Evolutionary conservation across 2,797 vertebrate genomes (phyloP), one percentile per base, ranked within the genome.

Genomic region (Chromobotia macracanthus): DNA sequence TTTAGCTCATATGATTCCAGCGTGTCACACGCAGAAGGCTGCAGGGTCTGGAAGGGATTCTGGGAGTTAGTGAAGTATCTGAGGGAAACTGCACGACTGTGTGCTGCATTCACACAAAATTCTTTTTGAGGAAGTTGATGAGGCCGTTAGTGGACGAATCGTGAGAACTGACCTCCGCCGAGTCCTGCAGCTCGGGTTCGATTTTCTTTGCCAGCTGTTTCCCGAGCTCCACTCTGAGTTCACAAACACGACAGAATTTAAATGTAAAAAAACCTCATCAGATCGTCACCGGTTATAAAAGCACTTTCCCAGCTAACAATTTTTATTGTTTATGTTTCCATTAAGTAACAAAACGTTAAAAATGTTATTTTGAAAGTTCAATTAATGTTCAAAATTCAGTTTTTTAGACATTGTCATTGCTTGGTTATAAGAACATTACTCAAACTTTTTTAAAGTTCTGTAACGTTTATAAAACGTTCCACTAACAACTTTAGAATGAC

Each of bases 191-290:
- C 82, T 99, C 97, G 0, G 97, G 95, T 83, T 99, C 97, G 3
- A 99, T 99, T 88, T 96, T 95, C 93, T 99, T 99, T 16, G 96
- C 96, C 84, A 99, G 91, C 84, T 98, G 96, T 84, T 99, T 99
- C 63, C 97, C 98, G 81, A 99, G 94, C 83, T 99, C 96, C 50
- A 99, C 97, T 58, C 98, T 99, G 77, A 12, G 25, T 10, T 41
- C 21, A 76, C 3, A 77, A 5, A 80, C 2, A 19, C 11, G 5
- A 21, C 23, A 41, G 69, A 61, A 5, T 61, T 61, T 18, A 21
- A 0, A 25, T 3, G 2, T 18, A 41, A 5, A 1, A 3, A 44
- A 4, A 71, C 2, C n/a, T n/a, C n/a, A n/a, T 18, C n/a, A 50
- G 3, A 50, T 50, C 48, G 18, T 18, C 5, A 3, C 48, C 18